Base-by-base conservation (phyloP, 1,140 invertebrate genomes). In the Hylaeus volcanicus region DNA sequence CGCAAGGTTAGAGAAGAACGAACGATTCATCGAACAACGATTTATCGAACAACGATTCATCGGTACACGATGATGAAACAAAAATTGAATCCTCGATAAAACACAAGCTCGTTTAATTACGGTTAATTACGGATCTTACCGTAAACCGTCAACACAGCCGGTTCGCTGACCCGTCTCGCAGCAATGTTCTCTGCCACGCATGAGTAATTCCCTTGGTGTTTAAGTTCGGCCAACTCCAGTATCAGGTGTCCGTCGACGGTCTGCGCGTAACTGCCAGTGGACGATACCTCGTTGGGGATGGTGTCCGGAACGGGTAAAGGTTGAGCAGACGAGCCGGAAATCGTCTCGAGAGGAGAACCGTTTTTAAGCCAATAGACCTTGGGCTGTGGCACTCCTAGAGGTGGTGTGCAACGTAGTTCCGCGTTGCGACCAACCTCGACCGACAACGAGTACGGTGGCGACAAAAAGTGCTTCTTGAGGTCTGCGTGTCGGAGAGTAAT, bases 111-210 rank as follows among this genome's bases (percentile, higher is more conserved):
- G 26, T 26, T 26, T 26, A 26, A 48, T 48, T 48, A 8, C 2
- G 45, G 5, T 60, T 39, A 9, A 4, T 39, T 68, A 85, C 55
- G 76, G 74, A 12, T 64, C 97, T 97, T 94, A 99, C 98, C 98
- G 93, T 97, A 99, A 87, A 99, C 98, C 68, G 97, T 97, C 78
- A 99, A 95, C 65, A 96, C 95, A 0, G 98, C 98, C 0, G 98
- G 96, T 83, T 98, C 97, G 63, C 97, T 98, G 77, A 96, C 94
- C 82, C 98, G 94, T 89, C 96, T 96, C 15, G 96, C 97, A 1
- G 98, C 98, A 39, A 98, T 95, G 92, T 99, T 99, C 92, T 98
- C 97, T 2, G 98, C 98, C 55, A 98, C 98, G 93, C 99, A 99
- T 65, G 97, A 98, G 93, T 99, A 99, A 95, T 99, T 99, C 71